Conservation (phyloP, 2,113 vertebrate genomes). For the Helogale parvula region DNA sequence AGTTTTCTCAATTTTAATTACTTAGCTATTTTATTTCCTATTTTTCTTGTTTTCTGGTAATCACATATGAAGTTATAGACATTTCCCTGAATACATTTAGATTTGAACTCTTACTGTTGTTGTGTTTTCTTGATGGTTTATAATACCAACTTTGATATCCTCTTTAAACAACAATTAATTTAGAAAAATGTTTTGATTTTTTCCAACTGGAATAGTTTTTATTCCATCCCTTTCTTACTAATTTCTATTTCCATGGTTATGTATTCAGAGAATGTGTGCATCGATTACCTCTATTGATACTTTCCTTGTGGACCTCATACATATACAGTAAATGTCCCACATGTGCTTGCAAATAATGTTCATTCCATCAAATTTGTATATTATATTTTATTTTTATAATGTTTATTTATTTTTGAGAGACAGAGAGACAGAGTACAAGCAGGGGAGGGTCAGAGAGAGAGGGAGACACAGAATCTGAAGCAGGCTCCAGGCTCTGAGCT, state of each 20-base stretch:
- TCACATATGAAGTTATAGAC: neutral
- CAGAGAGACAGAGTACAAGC: too few species aligned
- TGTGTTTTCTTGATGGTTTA: neutral
- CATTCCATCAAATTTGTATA: neutral
- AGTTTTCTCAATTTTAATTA: neutral
- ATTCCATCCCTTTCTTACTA: neutral
- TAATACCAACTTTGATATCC: neutral
- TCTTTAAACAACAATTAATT: neutral
- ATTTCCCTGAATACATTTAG: neutral
- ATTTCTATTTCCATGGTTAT: neutral
- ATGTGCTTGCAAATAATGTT: neutral
- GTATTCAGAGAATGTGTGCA: neutral
- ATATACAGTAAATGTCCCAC: neutral
- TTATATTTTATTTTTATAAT: too few species aligned
- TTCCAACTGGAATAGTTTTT: neutral
- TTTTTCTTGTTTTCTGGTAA: neutral
- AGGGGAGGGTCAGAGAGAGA: too few species aligned
- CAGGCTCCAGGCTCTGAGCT: too few species aligned
- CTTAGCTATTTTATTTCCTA: neutral
- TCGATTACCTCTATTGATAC: neutral
- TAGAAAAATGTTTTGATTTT: neutral
- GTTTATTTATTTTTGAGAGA: too few species aligned
- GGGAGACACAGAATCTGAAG: too few species aligned
- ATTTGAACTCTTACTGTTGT: neutral
- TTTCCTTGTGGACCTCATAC: neutral